Conservation (phyloP, 1,140 invertebrate species). For the Trissolcus basalis region DNA sequence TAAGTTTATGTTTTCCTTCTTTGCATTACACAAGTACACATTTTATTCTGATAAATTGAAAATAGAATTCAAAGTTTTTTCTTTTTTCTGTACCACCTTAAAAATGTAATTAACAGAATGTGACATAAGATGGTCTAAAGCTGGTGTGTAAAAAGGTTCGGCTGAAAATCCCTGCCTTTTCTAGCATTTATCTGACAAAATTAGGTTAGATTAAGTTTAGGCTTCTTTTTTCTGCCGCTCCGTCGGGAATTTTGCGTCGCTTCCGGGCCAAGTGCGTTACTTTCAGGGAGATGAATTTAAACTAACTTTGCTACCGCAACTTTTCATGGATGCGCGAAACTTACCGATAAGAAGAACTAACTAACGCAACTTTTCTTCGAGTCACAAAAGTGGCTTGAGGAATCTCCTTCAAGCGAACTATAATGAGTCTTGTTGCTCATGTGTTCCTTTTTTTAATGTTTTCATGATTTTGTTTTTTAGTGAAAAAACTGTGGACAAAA, state of each 20-base stretch:
- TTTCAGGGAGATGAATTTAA: constrained; percentile 66
- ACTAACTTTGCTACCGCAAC: constrained; percentile 59
- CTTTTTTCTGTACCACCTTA: too few relatives aligned
- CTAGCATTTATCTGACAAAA: constrained; percentile 72
- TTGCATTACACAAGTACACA: not conserved
- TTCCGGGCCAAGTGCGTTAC: constrained; percentile 58
- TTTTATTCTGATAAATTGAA: not conserved
- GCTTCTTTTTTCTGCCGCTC: constrained; percentile 59
- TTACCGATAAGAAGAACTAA: constrained; percentile 55
- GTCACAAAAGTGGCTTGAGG: constrained; percentile 35
- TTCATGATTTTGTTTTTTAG: too few relatives aligned
- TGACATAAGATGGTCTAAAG: not conserved
- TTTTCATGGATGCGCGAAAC: constrained; percentile 56
- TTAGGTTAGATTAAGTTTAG: constrained; percentile 66
- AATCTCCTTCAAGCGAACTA: constrained; percentile 31
- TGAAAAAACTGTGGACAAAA: too few relatives aligned
- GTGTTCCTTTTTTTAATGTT: not conserved
- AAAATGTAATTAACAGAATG: not conserved
- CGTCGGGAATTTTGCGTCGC: constrained; percentile 58
- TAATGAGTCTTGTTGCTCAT: constrained; percentile 22
- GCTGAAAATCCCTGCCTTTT: constrained; percentile 63
- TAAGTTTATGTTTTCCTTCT: too few relatives aligned
- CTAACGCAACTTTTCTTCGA: constrained; percentile 50
- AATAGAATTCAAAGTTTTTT: too few relatives aligned
- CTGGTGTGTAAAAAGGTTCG: constrained; percentile 43